Evolutionary conservation across 1,140 invertebrate genomes (phyloP).

Genomic region (Drosophila yakuba): DNA sequence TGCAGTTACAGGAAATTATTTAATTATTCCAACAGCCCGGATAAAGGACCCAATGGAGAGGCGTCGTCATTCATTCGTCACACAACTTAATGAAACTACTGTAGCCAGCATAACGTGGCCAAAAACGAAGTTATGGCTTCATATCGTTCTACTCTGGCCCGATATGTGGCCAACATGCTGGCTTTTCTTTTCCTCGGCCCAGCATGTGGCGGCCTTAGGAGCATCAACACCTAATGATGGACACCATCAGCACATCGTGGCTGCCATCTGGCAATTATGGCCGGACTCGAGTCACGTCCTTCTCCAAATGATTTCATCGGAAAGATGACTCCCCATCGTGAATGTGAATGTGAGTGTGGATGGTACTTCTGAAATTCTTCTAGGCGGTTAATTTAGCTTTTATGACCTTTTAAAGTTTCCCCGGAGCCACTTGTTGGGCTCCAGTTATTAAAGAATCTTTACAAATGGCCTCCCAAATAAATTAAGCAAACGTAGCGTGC

Average conservation of each 20-base stretch:
- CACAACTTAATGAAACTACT: slow-evolving; percentile 33
- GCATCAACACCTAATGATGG: slow-evolving; percentile 71
- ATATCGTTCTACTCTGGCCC: slow-evolving; percentile 39
- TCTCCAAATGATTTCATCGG: slow-evolving; percentile 69
- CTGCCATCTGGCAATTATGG: slow-evolving; percentile 64
- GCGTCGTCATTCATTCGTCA: slow-evolving; percentile 41
- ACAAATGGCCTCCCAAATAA: slow-evolving; percentile 54
- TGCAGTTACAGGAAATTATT: slow-evolving; percentile 64
- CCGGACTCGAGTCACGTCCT: slow-evolving; percentile 70
- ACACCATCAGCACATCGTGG: slow-evolving; percentile 67
- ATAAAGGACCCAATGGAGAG: slow-evolving; percentile 28
- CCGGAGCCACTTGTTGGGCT: slow-evolving; percentile 27
- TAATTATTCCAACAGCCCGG: slow-evolving; percentile 56
- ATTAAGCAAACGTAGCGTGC: slow-evolving; percentile 54
- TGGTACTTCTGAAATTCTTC: slow-evolving; percentile 21
- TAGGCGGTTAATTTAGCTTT: slow-evolving; percentile 16
- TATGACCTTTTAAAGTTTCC: slow-evolving; percentile 37
- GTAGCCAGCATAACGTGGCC: slow-evolving; percentile 2
- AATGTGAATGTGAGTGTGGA: slow-evolving; percentile 3
- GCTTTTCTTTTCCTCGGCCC: slow-evolving; percentile 18
- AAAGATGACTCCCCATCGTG: slow-evolving; percentile 12
- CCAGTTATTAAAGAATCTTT: slow-evolving; percentile 47
- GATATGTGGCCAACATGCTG: slow-evolving; percentile 31
- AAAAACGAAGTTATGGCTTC: slow-evolving; percentile 54
- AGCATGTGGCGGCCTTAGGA: slow-evolving; percentile 35